Percentiles rank a stretch among this genome's conserved stretches.
phyloP scores from a whole-genome alignment of 2,113 vertebrate genomes.

The Sorex araneus region DNA sequence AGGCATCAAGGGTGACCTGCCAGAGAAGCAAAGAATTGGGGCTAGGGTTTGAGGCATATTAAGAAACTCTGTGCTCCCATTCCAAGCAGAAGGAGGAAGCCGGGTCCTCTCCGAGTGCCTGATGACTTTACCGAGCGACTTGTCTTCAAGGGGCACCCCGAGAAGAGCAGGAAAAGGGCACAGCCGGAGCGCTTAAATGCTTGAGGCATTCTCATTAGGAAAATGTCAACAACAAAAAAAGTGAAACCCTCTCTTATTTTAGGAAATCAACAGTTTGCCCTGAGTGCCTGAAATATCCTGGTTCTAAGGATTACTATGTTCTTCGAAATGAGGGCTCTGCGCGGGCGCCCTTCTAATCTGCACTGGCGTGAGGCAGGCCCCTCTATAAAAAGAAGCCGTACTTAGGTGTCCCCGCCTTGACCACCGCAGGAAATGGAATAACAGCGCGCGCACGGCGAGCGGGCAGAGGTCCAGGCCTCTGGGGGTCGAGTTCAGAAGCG shows the following conservation, averaged over 20 bases:
- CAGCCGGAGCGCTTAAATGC: conserved; percentile 33
- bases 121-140: background rate
- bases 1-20: background rate
- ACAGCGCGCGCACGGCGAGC: conserved; percentile 47
- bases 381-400: conserved; percentile 82
- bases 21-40: background rate
- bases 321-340: conserved; percentile 73
- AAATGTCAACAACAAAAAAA: conserved; percentile 63
- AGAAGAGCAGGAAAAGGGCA: background rate
- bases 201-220: conserved; percentile 57
- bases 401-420: conserved; percentile 73
- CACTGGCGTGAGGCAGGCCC: conserved; percentile 47
- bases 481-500: conserved; percentile 65
- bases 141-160: background rate
- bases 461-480: conserved; percentile 74
- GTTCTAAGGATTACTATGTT: conserved; percentile 76
- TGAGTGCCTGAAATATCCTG: conserved; percentile 78
- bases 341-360: conserved; percentile 84
- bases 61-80: background rate
- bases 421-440: conserved; percentile 78
- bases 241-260: conserved; percentile 66
- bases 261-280: conserved; percentile 68
- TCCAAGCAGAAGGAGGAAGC: background rate
- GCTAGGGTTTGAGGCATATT: conserved; percentile 9
- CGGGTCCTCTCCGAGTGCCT: background rate